A percentile compares a stretch with the other conserved stretches of the same genome.
Evolutionary conservation across 1,140 invertebrate species (phyloP).

Genomic region (Manduca sexta): DNA sequence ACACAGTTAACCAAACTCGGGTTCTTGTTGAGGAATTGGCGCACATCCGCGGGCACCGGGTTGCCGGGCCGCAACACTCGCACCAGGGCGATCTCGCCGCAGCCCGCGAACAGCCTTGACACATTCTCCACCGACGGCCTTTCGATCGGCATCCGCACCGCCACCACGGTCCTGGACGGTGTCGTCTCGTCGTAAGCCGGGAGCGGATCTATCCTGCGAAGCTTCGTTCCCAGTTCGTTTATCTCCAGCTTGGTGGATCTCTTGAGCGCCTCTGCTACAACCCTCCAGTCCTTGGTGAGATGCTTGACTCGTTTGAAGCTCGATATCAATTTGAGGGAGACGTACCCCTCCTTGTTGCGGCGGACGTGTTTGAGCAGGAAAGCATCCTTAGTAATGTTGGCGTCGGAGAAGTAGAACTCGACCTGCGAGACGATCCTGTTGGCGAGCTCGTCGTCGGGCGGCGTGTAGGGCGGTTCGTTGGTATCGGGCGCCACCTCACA

Average conservation of each 20-base stretch:
- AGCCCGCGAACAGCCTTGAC: constrained; percentile 88
- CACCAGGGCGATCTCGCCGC: constrained; percentile 91
- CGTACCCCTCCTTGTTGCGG: constrained; percentile 95
- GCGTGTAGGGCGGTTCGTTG: constrained; percentile 73
- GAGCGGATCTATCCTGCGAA: constrained; percentile 88
- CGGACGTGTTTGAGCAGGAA: constrained; percentile 96
- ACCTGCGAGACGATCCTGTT: constrained; percentile 88
- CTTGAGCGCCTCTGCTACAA: constrained; percentile 88
- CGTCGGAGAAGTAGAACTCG: constrained; percentile 96
- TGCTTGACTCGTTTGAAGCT: constrained; percentile 95
- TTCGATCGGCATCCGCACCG: constrained; percentile 87
- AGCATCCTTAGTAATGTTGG: constrained; percentile 94
- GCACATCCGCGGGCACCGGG: constrained; percentile 89
- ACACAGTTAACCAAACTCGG: constrained; percentile 89
- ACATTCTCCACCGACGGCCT: constrained; percentile 90
- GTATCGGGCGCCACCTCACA: constrained; percentile 75
- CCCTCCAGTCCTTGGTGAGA: constrained; percentile 93
- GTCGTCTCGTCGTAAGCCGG: constrained; percentile 94
- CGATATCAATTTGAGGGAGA: constrained; percentile 94
- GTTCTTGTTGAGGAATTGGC: constrained; percentile 91
- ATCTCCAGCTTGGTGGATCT: constrained; percentile 89
- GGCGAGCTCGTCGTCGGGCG: constrained; percentile 82
- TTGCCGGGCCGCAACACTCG: constrained; percentile 89
- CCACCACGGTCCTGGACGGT: constrained; percentile 91
- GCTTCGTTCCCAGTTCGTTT: constrained; percentile 92